A percentile compares a stretch with the other conserved stretches of the same genome.
These are phyloP conservation scores for Spea multiplicata DNA, from an alignment of 2,113 vertebrate species.

Conservation along the genomic window DNA sequence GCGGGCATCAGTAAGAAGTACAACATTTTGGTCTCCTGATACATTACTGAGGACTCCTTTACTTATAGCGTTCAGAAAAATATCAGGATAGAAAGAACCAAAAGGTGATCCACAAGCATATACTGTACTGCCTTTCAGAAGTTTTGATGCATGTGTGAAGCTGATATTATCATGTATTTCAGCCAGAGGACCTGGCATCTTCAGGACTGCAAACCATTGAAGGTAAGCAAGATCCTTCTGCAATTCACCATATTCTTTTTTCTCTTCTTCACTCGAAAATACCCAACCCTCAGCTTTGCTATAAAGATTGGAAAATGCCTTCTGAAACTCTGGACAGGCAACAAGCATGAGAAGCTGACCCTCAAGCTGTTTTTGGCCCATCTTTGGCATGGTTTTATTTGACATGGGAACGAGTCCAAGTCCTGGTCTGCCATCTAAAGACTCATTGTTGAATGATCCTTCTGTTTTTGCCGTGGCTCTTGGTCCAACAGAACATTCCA, in stretches of 20 bases:
- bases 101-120: conserved; percentile 86
- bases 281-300: conserved; percentile 65
- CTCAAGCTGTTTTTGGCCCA: background rate
- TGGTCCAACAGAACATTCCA: conserved; percentile 53
- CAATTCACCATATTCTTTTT: conserved; percentile 50
- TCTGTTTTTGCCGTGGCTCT: background rate
- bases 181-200: conserved; percentile 47
- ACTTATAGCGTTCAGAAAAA: conserved; percentile 88
- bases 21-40: conserved; percentile 69
- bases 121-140: conserved; percentile 75
- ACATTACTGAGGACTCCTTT: conserved; percentile 86
- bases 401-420: conserved; percentile 53
- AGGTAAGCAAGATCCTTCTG: conserved; percentile 61
- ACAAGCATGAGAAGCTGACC: conserved; percentile 67
- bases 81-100: conserved; percentile 80
- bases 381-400: background rate
- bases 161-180: background rate
- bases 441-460: background rate
- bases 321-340: conserved; percentile 68
- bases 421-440: background rate
- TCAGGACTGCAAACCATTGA: conserved; percentile 85
- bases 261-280: conserved; percentile 65
- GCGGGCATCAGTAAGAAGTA: conserved; percentile 86
- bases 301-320: conserved; percentile 63
- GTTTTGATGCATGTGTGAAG: conserved; percentile 52